Percentiles rank a stretch among this genome's conserved stretches.
These are phyloP conservation scores for Aurelia sp. DNA, from an alignment of 30 jellyfish, hydroid and myxozoan genomes.

Conservation along the genomic window DNA sequence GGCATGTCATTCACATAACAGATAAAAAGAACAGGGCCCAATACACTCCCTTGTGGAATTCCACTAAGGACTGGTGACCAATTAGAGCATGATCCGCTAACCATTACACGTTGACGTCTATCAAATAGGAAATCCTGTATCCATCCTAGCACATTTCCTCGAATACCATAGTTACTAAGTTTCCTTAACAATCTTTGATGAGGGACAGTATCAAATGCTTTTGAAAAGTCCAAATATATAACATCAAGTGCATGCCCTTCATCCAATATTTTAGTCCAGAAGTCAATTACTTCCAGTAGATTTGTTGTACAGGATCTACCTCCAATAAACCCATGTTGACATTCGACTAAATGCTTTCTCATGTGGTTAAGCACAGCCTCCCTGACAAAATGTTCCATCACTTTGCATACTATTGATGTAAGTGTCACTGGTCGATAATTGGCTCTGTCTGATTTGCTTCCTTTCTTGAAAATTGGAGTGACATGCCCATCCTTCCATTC, in stretches of 20 bases:
- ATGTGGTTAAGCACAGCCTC: constrained; percentile 26
- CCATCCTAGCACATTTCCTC: constrained; percentile 11
- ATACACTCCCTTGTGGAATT: no score
- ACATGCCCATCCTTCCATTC: constrained; percentile 41
- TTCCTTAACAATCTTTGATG: constrained; percentile 29
- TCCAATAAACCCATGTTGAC: constrained; percentile 23
- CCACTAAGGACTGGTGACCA: no score
- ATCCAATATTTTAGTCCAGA: constrained; percentile 35
- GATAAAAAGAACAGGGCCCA: no score
- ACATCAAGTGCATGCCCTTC: constrained; percentile 51
- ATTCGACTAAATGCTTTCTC: constrained; percentile 16
- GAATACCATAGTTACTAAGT: no score
- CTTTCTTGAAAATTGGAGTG: constrained; percentile 36
- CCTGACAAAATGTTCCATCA: constrained; percentile 4
- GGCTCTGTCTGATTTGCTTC: constrained; percentile 2
- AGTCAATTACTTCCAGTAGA: constrained; percentile 35
- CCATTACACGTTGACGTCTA: not conserved
- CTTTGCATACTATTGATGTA: constrained; percentile 15
- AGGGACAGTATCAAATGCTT: no score
- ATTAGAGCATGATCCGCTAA: not conserved
- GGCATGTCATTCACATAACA: no score
- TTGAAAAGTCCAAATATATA: constrained; percentile 27
- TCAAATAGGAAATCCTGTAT: not conserved
- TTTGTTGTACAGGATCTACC: constrained; percentile 48
- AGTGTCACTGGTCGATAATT: constrained; percentile 22